Conservation (phyloP, 2,797 vertebrate genomes). For the Zenarchopterus dispar region DNA sequence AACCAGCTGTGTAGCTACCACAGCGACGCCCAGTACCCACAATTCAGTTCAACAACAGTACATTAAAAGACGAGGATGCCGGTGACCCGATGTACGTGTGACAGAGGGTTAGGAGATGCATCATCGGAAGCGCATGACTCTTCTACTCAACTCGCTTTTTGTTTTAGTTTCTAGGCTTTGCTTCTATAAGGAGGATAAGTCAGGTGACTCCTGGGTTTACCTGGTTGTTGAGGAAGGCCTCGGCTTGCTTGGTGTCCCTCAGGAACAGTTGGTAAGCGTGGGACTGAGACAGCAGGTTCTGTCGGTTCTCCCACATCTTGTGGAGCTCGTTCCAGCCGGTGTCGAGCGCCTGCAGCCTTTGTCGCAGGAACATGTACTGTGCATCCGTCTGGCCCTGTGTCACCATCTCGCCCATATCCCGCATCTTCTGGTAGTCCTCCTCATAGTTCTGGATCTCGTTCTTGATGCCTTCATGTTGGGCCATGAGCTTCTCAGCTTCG, state of each 20-base stretch:
- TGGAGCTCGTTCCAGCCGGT: constrained; percentile 98
- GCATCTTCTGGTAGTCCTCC: constrained; percentile 99
- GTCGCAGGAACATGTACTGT: constrained; percentile 97
- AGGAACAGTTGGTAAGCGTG: constrained; percentile 97
- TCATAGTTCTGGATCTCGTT: constrained; percentile 97
- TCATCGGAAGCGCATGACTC: not conserved
- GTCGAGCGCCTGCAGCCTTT: constrained; percentile 95
- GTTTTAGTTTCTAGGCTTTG: not conserved
- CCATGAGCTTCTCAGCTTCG: constrained; percentile 95
- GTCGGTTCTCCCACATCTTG: constrained; percentile 99
- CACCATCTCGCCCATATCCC: constrained; percentile 99
- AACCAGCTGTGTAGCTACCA: too few relatives aligned
- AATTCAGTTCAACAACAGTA: too few relatives aligned
- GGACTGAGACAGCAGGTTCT: constrained; percentile 95
- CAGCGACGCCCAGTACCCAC: too few relatives aligned
- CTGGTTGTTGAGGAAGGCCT: constrained; percentile 88
- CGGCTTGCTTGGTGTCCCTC: constrained; percentile 90
- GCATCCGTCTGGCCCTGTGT: constrained; percentile 96
- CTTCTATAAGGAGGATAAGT: too few relatives aligned
- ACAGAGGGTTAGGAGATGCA: not conserved
- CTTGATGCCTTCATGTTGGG: constrained; percentile 96
- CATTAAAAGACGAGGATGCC: too few relatives aligned
- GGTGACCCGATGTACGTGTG: too few relatives aligned
- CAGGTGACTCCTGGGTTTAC: constrained; percentile 53
- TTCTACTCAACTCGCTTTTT: too few relatives aligned